phyloP scores from a whole-genome alignment of 2,113 vertebrate genomes.

The Nibea coibor region DNA sequence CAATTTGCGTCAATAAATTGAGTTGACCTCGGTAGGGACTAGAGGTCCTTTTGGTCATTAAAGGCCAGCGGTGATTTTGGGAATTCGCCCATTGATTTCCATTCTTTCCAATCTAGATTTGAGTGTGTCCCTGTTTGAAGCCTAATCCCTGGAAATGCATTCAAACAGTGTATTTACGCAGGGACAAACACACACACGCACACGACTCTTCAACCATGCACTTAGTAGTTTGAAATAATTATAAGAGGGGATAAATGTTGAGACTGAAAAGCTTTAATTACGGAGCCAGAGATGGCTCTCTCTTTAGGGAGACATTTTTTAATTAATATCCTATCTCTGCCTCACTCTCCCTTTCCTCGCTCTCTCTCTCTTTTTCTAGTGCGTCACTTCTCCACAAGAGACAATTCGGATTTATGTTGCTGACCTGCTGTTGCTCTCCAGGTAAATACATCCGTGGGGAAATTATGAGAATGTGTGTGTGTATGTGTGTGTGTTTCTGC shows the following conservation, averaged over 20 bases:
- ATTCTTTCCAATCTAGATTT: slow-evolving; percentile 41
- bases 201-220: slow-evolving; percentile 48
- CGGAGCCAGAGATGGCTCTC: slow-evolving; percentile 49
- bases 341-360: neutral
- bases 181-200: slow-evolving; percentile 2
- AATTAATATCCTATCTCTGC: slow-evolving; percentile 77
- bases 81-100: slow-evolving; percentile 49
- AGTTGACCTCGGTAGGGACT: slow-evolving; percentile 12
- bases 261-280: slow-evolving; percentile 80
- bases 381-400: slow-evolving; percentile 16
- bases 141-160: slow-evolving; percentile 60
- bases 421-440: slow-evolving; percentile 51
- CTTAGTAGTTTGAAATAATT: slow-evolving; percentile 77
- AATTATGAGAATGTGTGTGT: slow-evolving; percentile 29
- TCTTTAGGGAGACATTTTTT: slow-evolving; percentile 79
- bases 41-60: slow-evolving; percentile 14
- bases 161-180: slow-evolving; percentile 30
- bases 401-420: slow-evolving; percentile 30
- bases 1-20: slow-evolving; percentile 13
- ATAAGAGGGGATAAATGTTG: slow-evolving; percentile 75
- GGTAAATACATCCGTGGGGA: slow-evolving; percentile 49
- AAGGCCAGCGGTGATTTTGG: slow-evolving; percentile 32
- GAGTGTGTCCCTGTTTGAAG: slow-evolving; percentile 25
- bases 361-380: slow-evolving; percentile 2
- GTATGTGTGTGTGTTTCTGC: neutral